Percentiles rank a stretch among this genome's conserved stretches.
Conservation (phyloP, 2,113 vertebrate genomes). For the Tragelaphus imberbis region DNA sequence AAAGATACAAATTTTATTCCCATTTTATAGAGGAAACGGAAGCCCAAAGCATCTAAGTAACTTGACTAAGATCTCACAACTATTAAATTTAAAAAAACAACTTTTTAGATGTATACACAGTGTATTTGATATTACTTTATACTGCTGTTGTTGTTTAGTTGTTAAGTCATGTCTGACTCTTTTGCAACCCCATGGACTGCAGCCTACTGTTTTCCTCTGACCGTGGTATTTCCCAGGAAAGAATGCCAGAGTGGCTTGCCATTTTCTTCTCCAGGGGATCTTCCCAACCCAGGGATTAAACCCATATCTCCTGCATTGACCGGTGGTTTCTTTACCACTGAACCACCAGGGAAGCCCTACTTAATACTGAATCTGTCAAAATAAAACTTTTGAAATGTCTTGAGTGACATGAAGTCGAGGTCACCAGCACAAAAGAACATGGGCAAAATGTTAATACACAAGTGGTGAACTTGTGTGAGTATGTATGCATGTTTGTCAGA, state of each 20-base stretch:
- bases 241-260: background rate
- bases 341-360: background rate
- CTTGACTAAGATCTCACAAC: background rate
- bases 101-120: background rate
- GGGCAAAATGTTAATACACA: background rate
- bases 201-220: background rate
- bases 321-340: background rate
- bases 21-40: constrained; percentile 11
- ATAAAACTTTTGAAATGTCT: background rate
- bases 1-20: background rate
- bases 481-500: background rate
- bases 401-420: background rate
- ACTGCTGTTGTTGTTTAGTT: background rate
- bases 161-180: background rate
- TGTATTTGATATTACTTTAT: background rate
- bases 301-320: background rate
- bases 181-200: background rate
- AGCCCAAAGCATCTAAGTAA: background rate
- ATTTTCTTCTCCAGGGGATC: background rate
- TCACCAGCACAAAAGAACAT: background rate
- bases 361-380: background rate
- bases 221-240: background rate
- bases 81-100: background rate
- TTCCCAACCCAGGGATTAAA: background rate
- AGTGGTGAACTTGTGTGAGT: background rate